Evolutionary conservation across 2,113 vertebrate genomes (phyloP).

Genomic region (Arizona elegans): DNA sequence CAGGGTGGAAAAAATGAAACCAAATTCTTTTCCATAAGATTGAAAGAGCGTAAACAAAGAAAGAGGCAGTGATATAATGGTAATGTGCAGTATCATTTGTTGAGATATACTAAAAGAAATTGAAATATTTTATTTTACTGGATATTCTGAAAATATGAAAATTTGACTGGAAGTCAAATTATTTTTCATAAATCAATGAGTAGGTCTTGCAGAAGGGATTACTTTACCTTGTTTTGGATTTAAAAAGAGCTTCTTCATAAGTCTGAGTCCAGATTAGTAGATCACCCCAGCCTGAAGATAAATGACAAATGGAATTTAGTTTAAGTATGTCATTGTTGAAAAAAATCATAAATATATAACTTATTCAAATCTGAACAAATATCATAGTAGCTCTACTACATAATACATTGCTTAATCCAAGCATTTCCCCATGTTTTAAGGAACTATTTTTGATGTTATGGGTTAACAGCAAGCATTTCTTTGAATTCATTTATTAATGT

Average conservation of each 20-base stretch:
- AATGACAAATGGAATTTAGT: not conserved
- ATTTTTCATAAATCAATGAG: constrained; percentile 46
- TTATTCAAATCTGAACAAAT: not conserved
- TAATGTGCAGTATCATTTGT: not conserved
- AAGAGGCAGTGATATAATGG: not conserved
- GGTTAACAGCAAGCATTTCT: not conserved
- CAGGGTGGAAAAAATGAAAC: not conserved
- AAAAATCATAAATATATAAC: not conserved
- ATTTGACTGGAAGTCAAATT: not conserved
- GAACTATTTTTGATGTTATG: not conserved
- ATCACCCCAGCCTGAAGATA: constrained; percentile 88
- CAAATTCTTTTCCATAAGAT: not conserved
- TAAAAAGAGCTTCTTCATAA: constrained; percentile 89
- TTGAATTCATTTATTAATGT: not conserved
- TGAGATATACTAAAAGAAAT: not conserved
- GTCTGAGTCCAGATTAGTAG: constrained; percentile 94
- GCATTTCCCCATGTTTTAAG: not conserved
- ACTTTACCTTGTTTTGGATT: constrained; percentile 78
- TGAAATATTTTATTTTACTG: not conserved
- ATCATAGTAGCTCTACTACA: not conserved
- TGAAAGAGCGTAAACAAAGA: not conserved
- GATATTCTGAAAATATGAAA: too few species aligned
- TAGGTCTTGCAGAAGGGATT: not conserved
- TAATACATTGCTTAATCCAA: not conserved
- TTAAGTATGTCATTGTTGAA: not conserved